These are phyloP conservation scores for Papilio xuthus DNA, from an alignment of 1,140 invertebrate species.

Conservation along the genomic window DNA sequence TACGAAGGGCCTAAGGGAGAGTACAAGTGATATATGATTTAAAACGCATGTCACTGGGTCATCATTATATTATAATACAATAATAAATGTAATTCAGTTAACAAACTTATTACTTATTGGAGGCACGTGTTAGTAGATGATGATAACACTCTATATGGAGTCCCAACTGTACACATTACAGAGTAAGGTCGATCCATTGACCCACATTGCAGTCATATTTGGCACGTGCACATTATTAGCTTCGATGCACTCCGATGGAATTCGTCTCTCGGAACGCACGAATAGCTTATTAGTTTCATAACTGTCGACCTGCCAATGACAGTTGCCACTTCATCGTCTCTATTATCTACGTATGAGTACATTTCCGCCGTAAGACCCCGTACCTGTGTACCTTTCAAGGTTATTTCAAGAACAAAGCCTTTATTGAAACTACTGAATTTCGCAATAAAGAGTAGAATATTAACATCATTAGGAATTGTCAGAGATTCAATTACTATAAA, in stretches of 20 bases:
- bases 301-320: neutral
- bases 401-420: too few species aligned
- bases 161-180: constrained; percentile 46
- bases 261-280: constrained; percentile 4
- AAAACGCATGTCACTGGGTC: neutral
- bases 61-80: neutral
- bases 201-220: constrained; percentile 52
- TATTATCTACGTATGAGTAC: neutral
- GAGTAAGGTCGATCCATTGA: constrained; percentile 50
- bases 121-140: constrained; percentile 27
- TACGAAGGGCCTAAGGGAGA: too few species aligned
- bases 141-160: constrained; percentile 41
- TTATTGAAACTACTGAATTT: too few species aligned
- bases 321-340: neutral
- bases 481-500: too few species aligned
- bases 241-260: constrained; percentile 35
- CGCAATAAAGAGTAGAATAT: too few species aligned
- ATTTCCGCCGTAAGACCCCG: neutral
- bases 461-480: too few species aligned
- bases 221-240: constrained; percentile 51
- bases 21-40: too few species aligned
- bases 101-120: constrained; percentile 6
- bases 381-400: neutral
- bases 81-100: neutral
- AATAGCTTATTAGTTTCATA: constrained; percentile 10